Conservation (phyloP, 2,113 vertebrate genomes). For the Diphyllodes magnificus region DNA sequence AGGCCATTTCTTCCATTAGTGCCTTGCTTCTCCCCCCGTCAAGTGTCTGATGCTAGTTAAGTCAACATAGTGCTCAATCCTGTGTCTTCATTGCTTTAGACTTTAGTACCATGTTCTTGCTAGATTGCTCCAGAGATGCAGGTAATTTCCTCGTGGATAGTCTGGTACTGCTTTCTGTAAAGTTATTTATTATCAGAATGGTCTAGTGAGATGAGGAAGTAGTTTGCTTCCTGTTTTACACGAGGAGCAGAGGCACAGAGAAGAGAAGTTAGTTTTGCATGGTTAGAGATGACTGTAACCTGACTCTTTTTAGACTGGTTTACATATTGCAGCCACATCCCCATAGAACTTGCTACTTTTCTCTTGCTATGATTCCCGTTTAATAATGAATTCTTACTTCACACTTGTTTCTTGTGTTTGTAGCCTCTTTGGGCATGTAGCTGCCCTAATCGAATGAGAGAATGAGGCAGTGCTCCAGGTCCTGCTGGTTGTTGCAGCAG, state of each 20-base stretch:
- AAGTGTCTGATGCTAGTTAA: not conserved
- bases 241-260: not conserved
- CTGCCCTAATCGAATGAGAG: accelerated
- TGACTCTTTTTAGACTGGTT: not conserved
- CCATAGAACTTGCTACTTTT: not conserved
- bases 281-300: constrained; percentile 3
- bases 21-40: not conserved
- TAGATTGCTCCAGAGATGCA: not conserved
- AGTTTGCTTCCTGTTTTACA: constrained; percentile 13
- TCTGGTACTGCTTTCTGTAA: not conserved
- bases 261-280: not conserved
- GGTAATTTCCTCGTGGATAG: not conserved
- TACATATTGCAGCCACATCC: not conserved
- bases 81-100: not conserved
- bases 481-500: not conserved
- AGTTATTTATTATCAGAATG: not conserved
- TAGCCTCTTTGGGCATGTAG: not conserved
- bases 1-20: not conserved
- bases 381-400: not conserved
- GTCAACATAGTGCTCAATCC: not conserved
- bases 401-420: not conserved
- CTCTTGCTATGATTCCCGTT: not conserved
- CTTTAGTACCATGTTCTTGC: not conserved
- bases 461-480: accelerated
- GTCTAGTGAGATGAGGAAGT: constrained; percentile 30